phyloP scores from a whole-genome alignment of 2,113 vertebrate genomes.

The Petaurus breviceps region DNA sequence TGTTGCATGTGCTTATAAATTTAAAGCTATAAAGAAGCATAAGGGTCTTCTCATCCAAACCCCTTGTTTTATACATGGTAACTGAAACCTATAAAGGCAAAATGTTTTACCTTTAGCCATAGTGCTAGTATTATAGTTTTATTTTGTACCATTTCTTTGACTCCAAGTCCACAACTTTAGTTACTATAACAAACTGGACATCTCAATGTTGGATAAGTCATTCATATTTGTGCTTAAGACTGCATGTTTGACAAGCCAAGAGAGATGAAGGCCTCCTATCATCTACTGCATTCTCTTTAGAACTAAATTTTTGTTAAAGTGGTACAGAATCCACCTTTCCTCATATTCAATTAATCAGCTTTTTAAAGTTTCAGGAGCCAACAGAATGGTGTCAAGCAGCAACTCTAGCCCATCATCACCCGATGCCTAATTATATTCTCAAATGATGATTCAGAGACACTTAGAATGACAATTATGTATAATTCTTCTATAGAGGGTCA shows the following conservation, averaged over 20 bases:
- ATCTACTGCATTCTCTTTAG: neutral
- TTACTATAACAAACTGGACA: neutral
- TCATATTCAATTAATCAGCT: neutral
- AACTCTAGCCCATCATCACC: neutral
- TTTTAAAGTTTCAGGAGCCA: neutral
- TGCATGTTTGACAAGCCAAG: neutral
- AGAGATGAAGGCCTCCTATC: neutral
- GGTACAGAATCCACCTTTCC: neutral
- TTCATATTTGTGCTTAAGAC: neutral
- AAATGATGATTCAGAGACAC: neutral
- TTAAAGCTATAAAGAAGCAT: neutral
- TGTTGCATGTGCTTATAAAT: neutral
- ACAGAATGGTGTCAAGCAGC: neutral
- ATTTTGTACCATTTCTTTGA: neutral
- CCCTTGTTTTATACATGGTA: too few relatives aligned
- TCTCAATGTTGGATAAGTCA: neutral
- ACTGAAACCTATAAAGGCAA: neutral
- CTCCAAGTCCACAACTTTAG: neutral
- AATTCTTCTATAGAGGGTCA: neutral
- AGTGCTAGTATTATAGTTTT: neutral
- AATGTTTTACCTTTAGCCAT: neutral
- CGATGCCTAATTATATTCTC: neutral
- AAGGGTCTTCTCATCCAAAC: neutral
- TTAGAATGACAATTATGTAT: neutral
- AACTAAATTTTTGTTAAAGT: neutral